Evolutionary conservation across 1,140 invertebrate genomes (phyloP).

Genomic region (Pogonognathellus flavescens): DNA sequence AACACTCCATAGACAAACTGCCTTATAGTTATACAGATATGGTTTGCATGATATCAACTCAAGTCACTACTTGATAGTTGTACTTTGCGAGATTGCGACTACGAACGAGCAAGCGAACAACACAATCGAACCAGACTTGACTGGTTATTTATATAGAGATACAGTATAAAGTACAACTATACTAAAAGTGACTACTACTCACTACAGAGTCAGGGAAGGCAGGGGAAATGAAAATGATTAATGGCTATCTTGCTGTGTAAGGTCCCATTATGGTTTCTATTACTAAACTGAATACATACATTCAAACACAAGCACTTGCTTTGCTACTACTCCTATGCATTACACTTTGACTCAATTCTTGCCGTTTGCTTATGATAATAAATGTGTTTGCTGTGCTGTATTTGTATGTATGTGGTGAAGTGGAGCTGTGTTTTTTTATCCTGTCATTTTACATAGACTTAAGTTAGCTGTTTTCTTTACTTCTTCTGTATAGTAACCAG

Average conservation of each 20-base stretch:
- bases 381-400: constrained; percentile 21
- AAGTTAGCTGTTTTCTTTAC: not conserved
- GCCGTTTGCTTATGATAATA: constrained; percentile 40
- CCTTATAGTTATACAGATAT: not conserved
- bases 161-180: not conserved
- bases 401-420: not conserved
- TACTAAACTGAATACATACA: constrained; percentile 55
- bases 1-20: no score
- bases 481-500: not conserved
- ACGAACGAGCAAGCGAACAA: constrained; percentile 20
- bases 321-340: constrained; percentile 12
- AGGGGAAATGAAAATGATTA: constrained; percentile 63
- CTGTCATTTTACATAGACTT: not conserved
- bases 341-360: constrained; percentile 40
- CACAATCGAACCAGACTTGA: constrained; percentile 35
- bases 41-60: constrained; percentile 31
- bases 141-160: constrained; percentile 1
- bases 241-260: constrained; percentile 63
- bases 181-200: no score
- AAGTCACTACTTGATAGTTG: constrained; percentile 17
- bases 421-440: not conserved
- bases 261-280: constrained; percentile 65
- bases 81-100: not conserved
- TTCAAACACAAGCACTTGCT: not conserved
- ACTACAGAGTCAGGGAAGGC: constrained; percentile 6